Evolutionary conservation across 1,140 invertebrate genomes (phyloP).

Genomic region (Psix sp.): DNA sequence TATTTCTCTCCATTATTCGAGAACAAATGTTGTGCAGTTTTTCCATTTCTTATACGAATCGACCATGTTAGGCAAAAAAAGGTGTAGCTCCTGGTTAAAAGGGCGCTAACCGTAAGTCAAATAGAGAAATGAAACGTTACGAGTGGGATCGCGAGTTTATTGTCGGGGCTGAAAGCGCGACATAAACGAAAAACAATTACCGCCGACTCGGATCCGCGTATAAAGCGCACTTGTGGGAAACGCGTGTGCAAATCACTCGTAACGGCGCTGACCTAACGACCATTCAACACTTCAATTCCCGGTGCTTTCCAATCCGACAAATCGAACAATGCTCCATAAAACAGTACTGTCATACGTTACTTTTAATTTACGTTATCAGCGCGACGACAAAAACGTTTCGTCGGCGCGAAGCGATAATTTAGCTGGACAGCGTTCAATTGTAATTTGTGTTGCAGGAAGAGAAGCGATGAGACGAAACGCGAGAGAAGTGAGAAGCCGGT

Average conservation of each 20-base stretch:
- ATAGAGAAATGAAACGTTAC: constrained; percentile 16
- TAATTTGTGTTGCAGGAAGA: constrained; percentile 40
- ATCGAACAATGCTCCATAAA: constrained; percentile 52
- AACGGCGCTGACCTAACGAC: constrained; percentile 45
- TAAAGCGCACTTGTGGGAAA: constrained; percentile 43
- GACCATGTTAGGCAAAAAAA: too few relatives aligned
- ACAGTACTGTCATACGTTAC: constrained; percentile 46
- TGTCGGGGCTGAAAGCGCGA: constrained; percentile 24
- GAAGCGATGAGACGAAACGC: constrained; percentile 4
- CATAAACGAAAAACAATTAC: constrained; percentile 50
- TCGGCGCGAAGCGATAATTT: constrained; percentile 42
- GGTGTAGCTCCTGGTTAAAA: neutral
- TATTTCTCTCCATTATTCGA: too few relatives aligned
- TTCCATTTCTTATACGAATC: too few relatives aligned
- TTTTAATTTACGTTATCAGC: constrained; percentile 50
- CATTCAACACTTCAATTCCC: constrained; percentile 43
- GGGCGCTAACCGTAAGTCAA: constrained; percentile 10
- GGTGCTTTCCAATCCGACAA: constrained; percentile 39
- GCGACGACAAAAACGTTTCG: constrained; percentile 34
- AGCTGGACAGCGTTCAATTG: constrained; percentile 28
- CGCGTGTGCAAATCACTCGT: constrained; percentile 44
- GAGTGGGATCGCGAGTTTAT: constrained; percentile 26
- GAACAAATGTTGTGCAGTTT: too few relatives aligned
- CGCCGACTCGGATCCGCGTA: constrained; percentile 13
- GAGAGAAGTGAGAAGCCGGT: constrained; percentile 9